These are phyloP conservation scores for Cydia splendana DNA, from an alignment of 1,140 invertebrate genomes.

Conservation along the genomic window DNA sequence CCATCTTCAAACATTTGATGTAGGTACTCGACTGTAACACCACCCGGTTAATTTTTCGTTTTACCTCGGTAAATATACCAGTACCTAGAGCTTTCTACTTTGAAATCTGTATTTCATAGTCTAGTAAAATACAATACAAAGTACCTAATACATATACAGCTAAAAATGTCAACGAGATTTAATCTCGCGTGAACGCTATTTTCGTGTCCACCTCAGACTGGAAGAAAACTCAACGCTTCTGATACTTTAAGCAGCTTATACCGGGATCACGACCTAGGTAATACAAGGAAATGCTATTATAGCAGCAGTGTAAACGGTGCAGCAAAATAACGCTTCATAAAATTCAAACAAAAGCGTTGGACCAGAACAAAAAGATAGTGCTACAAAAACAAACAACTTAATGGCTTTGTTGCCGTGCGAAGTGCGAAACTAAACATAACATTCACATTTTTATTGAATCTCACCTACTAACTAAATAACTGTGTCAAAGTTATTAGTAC, in stretches of 20 bases:
- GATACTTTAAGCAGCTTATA: conserved; percentile 8
- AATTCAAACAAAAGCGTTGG: conserved; percentile 7
- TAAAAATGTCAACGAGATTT: background rate
- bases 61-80: background rate
- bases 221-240: background rate
- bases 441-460: background rate
- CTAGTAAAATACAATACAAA: too few species aligned
- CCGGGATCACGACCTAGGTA: background rate
- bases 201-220: background rate
- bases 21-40: background rate
- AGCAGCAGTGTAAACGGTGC: background rate
- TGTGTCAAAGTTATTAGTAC: background rate
- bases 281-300: conserved; percentile 9
- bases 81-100: too few species aligned
- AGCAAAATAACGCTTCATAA: conserved; percentile 12
- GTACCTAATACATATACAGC: background rate
- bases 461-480: background rate
- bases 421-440: conserved; percentile 1
- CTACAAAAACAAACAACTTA: background rate
- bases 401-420: background rate
- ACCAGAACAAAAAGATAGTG: background rate
- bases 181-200: background rate
- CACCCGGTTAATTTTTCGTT: background rate
- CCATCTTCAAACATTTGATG: background rate
- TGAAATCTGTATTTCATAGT: too few species aligned